These are phyloP conservation scores for Acyrthosiphon pisum DNA, from an alignment of 1,140 invertebrate genomes.

Conservation along the genomic window DNA sequence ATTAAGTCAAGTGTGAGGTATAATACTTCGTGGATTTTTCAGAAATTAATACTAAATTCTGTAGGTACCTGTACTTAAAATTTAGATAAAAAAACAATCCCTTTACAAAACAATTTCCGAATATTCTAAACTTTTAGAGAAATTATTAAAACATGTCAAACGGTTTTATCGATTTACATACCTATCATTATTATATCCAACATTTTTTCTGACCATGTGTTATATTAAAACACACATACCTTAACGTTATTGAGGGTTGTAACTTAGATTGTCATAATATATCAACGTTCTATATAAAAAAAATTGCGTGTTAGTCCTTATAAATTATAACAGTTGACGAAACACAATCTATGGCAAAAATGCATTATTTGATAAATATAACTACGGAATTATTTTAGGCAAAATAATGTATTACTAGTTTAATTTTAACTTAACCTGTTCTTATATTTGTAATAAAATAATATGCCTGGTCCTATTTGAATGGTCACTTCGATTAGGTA, in stretches of 20 bases:
- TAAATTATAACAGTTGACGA: neutral
- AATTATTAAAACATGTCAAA: conserved; percentile 6
- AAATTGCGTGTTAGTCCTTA: neutral
- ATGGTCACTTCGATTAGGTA: too few relatives aligned
- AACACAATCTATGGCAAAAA: neutral
- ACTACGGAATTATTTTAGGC: neutral
- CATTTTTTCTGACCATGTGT: neutral
- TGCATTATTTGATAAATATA: too few relatives aligned
- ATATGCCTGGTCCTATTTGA: too few relatives aligned
- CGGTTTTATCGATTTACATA: neutral
- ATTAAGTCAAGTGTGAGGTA: neutral
- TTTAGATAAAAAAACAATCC: neutral
- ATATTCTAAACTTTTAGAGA: neutral
- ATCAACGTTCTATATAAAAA: neutral
- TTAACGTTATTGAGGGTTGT: neutral
- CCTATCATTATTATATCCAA: neutral
- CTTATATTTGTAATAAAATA: neutral
- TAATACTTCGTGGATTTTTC: neutral
- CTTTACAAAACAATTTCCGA: neutral
- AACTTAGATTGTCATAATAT: neutral
- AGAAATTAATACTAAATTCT: neutral
- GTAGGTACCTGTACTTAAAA: neutral
- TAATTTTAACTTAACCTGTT: neutral
- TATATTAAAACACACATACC: neutral
- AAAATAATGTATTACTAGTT: neutral